Conservation (phyloP, 2,888 invertebrate genomes). For the Punctoribates punctum region DNA sequence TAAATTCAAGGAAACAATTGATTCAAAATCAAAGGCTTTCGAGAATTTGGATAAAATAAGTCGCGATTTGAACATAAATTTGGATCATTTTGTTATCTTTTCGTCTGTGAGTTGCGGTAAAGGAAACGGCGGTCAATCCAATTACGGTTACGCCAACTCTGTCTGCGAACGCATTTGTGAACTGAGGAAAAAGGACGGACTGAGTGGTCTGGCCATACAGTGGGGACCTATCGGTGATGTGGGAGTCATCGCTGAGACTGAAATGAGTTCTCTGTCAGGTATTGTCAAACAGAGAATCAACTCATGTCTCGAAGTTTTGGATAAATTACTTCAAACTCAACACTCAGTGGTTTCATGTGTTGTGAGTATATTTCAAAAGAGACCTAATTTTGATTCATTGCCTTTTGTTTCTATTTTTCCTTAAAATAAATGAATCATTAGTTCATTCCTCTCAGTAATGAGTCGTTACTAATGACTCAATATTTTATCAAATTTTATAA, state of each 20-base stretch:
- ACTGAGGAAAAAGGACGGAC: slow-evolving; percentile 71
- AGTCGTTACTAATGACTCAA: too few relatives aligned
- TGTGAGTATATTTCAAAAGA: neutral
- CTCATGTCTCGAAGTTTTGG: slow-evolving; percentile 82
- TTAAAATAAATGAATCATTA: neutral
- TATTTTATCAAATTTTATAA: too few relatives aligned
- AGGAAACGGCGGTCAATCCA: slow-evolving; percentile 91
- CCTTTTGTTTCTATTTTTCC: neutral
- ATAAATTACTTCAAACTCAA: slow-evolving; percentile 81
- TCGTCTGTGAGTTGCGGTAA: slow-evolving; percentile 94
- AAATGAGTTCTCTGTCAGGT: slow-evolving; percentile 79
- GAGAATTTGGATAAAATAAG: slow-evolving; percentile 74
- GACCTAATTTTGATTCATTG: neutral
- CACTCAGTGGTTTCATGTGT: slow-evolving; percentile 70
- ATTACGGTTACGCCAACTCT: slow-evolving; percentile 90
- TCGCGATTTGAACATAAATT: slow-evolving; percentile 68
- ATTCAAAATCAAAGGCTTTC: slow-evolving; percentile 79
- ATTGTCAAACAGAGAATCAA: slow-evolving; percentile 90
- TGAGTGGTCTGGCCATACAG: slow-evolving; percentile 86
- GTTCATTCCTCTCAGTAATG: too few relatives aligned
- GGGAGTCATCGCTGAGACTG: slow-evolving; percentile 65
- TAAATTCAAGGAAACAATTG: slow-evolving; percentile 69
- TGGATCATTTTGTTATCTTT: slow-evolving; percentile 89
- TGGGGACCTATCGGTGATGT: slow-evolving; percentile 99
- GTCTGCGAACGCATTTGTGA: slow-evolving; percentile 94